phyloP scores from a whole-genome alignment of 2,797 vertebrate species.

The Microcaecilia unicolor region DNA sequence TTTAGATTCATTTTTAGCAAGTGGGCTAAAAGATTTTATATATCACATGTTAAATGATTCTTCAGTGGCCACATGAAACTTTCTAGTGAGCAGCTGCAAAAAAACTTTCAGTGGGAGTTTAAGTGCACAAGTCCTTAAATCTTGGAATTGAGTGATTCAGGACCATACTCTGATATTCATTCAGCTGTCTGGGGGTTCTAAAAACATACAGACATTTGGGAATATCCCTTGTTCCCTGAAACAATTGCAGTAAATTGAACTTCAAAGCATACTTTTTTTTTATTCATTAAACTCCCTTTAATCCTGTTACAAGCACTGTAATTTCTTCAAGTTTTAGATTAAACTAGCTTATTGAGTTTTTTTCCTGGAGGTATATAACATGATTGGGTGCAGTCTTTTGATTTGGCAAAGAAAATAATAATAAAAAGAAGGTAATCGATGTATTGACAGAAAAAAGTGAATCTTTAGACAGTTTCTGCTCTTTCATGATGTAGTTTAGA shows the following conservation, averaged over 20 bases:
- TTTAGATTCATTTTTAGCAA: too few relatives aligned
- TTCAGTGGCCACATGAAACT: too few relatives aligned
- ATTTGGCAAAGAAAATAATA: neutral
- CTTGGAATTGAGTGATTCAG: too few relatives aligned
- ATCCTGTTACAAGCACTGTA: neutral
- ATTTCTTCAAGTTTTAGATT: slow-evolving; percentile 8
- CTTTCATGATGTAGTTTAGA: neutral
- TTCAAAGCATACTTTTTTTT: slow-evolving; percentile 27
- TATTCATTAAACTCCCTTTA: slow-evolving; percentile 11
- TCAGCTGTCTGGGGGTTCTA: neutral
- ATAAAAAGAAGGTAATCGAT: neutral
- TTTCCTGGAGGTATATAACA: slow-evolving; percentile 3
- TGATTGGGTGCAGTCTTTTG: neutral
- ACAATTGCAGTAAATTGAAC: slow-evolving; percentile 13
- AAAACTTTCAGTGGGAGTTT: too few relatives aligned
- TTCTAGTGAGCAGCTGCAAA: too few relatives aligned
- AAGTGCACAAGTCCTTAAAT: too few relatives aligned
- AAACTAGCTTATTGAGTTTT: neutral
- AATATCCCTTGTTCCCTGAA: neutral
- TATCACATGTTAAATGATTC: too few relatives aligned
- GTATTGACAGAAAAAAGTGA: neutral
- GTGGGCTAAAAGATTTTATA: too few relatives aligned
- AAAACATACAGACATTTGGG: slow-evolving; percentile 3
- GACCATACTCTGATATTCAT: neutral
- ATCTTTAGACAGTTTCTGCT: neutral